phyloP scores from a whole-genome alignment of 2,888 invertebrate species.

The Tetanocera ferruginea region DNA sequence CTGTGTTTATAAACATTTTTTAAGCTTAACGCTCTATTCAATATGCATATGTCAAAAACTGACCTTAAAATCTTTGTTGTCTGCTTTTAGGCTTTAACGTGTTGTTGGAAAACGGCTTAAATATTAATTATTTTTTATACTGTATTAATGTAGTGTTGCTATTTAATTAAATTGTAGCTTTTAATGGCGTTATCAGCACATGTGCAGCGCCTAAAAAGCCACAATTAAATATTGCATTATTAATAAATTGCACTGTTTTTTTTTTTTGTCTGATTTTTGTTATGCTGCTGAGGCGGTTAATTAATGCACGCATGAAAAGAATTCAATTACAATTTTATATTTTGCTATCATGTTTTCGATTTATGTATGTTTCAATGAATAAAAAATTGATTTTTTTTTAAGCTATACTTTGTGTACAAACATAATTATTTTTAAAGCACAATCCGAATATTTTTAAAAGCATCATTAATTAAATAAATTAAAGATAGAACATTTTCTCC shows the following conservation, averaged over 20 bases:
- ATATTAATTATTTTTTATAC: not conserved
- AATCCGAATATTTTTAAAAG: no score
- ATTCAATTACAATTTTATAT: no score
- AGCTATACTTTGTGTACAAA: no score
- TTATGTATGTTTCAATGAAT: no score
- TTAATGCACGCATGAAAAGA: not conserved
- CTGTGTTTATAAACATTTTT: not conserved
- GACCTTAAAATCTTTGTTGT: not conserved
- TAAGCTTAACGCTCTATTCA: not conserved
- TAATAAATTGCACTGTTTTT: not conserved
- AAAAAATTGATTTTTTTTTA: no score
- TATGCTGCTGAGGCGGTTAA: not conserved
- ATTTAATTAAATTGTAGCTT: not conserved
- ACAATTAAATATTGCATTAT: not conserved
- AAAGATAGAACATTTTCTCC: no score
- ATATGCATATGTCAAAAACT: not conserved
- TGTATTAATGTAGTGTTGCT: not conserved
- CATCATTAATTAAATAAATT: no score
- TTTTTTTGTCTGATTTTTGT: not conserved
- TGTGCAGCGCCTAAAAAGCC: conserved; percentile 1
- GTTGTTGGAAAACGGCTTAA: not conserved
- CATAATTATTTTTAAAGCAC: no score
- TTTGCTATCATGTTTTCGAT: no score
- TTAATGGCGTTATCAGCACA: not conserved
- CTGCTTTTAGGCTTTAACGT: not conserved